Evolutionary conservation across 1,140 invertebrate genomes (phyloP), one percentile per base, ranked within the genome.

Genomic region (Apis florea): DNA sequence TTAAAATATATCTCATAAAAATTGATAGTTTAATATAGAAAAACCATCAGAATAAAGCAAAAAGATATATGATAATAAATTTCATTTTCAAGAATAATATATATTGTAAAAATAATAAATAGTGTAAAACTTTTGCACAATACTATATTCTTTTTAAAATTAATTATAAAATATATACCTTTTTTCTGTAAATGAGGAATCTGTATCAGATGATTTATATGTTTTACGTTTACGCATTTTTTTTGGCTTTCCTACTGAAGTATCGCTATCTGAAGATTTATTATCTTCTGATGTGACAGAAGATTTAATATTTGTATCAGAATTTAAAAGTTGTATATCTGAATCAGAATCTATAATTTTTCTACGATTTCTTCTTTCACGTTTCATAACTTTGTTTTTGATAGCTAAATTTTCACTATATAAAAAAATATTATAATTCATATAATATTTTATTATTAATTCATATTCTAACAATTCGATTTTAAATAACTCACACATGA

Each of bases 311-410:
- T 86, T 79, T 1, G 84, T 83, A 61, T 86, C 83, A 5, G 49
- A 72, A 54, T 89, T 74, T 10, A 84, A 82, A 11, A 85, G 4
- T 54, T 89, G 87, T 11, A 83, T 21, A 74, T 93, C 93, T 13
- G 93, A 92, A 86, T 93, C 93, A 10, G 93, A 93, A 82, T 91
- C 88, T 0, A 93, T 19, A 13, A 93, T 79, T 80, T 85, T 88
- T 83, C 87, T 78, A 70, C 87, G 59, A 15, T 8, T 81, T 56
- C 77, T 86, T 73, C 77, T 90, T 88, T 68, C 89, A 5, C 75
- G 66, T 71, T 79, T 85, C 15, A 61, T 53, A 79, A 85, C 15
- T 84, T 85, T 4, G 1, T 88, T 15, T 26, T 80, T 40, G 12
- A 15, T 40, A 24, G 61, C 31, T 17, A 21, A 59, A 74, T 13